Conservation (phyloP, 2,113 vertebrate species). For the Carassius gibelio region DNA sequence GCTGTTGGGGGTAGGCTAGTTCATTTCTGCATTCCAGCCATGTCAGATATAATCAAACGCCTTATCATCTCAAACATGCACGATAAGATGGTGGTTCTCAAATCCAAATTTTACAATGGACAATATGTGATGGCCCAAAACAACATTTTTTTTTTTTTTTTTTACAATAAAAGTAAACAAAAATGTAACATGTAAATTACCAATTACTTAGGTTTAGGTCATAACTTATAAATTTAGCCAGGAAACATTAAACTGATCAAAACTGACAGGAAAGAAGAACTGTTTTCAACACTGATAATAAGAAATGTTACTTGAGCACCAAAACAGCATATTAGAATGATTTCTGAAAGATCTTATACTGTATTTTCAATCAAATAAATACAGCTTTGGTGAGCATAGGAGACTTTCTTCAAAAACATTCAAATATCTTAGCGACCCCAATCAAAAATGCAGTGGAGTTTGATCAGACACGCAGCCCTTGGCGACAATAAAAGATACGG, state of each 20-base stretch:
- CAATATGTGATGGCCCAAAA: not conserved
- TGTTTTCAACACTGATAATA: not conserved
- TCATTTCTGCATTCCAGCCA: conserved; percentile 42
- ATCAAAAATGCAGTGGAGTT: no score
- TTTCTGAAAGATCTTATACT: no score
- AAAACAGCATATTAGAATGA: no score
- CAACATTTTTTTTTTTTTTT: not conserved
- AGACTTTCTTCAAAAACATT: no score
- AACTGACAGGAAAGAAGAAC: not conserved
- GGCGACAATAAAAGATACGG: not conserved
- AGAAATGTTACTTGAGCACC: no score
- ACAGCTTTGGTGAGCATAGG: no score
- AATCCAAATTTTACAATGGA: not conserved
- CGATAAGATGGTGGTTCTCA: not conserved
- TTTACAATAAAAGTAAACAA: not conserved
- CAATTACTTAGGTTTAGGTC: not conserved
- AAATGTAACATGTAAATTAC: not conserved
- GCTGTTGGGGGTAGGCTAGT: not conserved
- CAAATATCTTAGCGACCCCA: not conserved
- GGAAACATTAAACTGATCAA: not conserved
- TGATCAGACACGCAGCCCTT: not conserved
- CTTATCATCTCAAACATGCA: conserved; percentile 10
- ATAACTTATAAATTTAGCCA: not conserved
- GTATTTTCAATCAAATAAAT: no score
- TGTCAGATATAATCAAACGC: conserved; percentile 49